Conservation (phyloP, 2,888 invertebrate species). For the Gonocerus acuteangulatus region DNA sequence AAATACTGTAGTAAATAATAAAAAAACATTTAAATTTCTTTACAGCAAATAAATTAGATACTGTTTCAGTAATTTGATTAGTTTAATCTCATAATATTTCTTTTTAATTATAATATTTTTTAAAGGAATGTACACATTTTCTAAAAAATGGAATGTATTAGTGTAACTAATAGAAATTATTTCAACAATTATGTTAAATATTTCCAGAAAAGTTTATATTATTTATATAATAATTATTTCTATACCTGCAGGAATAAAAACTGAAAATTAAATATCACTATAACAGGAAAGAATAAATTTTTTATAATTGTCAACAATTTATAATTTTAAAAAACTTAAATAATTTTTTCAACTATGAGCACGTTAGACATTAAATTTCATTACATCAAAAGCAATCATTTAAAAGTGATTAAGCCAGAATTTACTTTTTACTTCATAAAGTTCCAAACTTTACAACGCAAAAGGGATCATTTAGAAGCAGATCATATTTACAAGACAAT, state of each 20-base stretch:
- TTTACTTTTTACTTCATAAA: too few species aligned
- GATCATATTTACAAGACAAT: conserved; percentile 7
- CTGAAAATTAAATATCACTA: neutral
- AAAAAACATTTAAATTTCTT: too few species aligned
- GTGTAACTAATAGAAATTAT: neutral
- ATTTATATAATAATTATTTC: neutral
- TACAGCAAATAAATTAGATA: too few species aligned
- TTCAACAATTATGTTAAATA: neutral
- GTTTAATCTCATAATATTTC: too few species aligned
- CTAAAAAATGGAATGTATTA: neutral
- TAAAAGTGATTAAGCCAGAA: neutral
- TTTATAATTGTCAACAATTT: conserved; percentile 10
- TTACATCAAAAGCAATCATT: neutral
- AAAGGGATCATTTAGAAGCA: neutral
- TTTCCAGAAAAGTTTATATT: neutral
- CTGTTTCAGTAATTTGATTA: too few species aligned
- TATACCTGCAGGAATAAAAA: neutral
- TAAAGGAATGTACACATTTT: conserved; percentile 10
- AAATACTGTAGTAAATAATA: neutral
- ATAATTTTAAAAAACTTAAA: conserved; percentile 12
- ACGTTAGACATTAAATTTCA: neutral
- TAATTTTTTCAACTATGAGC: neutral
- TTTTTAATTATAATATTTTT: neutral
- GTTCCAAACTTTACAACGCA: neutral
- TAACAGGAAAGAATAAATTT: conserved; percentile 15